These are phyloP conservation scores for Grallaria varia DNA, from an alignment of 2,113 vertebrate species.

Conservation along the genomic window DNA sequence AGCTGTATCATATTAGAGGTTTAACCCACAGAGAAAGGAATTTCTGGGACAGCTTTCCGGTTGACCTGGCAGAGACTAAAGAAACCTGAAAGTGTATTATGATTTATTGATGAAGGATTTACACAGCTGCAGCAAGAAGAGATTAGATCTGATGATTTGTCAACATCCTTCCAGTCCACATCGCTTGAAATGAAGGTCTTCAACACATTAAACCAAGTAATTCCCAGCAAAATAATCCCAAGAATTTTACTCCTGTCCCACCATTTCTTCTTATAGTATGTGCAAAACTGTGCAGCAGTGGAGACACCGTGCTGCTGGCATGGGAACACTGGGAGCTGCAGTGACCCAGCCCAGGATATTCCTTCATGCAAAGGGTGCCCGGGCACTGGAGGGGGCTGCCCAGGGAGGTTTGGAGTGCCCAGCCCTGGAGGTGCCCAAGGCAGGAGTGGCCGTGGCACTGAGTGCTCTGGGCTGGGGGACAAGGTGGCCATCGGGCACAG, in stretches of 20 bases:
- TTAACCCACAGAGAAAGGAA: background rate
- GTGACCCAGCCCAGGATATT: rapidly evolving
- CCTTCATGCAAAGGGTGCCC: too few species aligned
- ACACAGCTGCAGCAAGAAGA: background rate
- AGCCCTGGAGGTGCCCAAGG: too few species aligned
- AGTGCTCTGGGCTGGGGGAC: background rate
- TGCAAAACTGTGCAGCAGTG: background rate
- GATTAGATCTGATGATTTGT: background rate
- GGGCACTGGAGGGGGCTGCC: too few species aligned
- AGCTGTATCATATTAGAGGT: background rate
- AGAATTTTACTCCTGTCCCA: background rate
- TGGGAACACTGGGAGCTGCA: background rate
- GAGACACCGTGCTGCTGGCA: background rate
- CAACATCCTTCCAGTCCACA: background rate
- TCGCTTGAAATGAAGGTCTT: background rate
- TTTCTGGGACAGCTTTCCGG: constrained; percentile 35
- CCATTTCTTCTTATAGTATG: background rate
- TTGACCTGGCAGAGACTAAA: constrained; percentile 35
- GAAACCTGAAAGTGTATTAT: background rate
- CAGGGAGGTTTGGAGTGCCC: too few species aligned
- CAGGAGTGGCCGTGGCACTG: too few species aligned
- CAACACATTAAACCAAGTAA: background rate
- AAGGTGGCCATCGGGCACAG: rapidly evolving
- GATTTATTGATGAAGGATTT: constrained; percentile 9
- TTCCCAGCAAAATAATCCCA: background rate